Evolutionary conservation across 2,888 invertebrate species (phyloP).

Genomic region (Cephus runcator): DNA sequence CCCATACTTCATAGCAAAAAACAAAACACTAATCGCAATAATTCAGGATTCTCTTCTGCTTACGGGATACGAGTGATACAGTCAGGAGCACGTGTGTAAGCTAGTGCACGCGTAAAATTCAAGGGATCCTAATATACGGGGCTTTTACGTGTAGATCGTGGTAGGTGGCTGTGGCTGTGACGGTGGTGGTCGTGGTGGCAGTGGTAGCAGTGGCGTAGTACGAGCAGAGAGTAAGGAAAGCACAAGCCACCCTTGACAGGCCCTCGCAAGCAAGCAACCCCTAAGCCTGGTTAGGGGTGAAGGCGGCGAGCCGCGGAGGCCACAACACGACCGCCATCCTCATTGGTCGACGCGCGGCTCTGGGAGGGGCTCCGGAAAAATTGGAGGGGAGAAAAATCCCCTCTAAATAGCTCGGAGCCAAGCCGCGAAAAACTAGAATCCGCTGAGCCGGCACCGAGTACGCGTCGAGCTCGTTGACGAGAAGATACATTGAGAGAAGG

Average conservation of each 20-base stretch:
- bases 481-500: conserved; percentile 35
- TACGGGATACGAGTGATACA: neutral
- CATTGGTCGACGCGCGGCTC: conserved; percentile 61
- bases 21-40: neutral
- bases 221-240: conserved; percentile 17
- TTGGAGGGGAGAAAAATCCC: conserved; percentile 64
- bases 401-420: conserved; percentile 62
- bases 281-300: conserved; percentile 60
- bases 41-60: neutral
- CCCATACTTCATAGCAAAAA: neutral
- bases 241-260: conserved; percentile 43
- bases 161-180: neutral
- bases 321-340: conserved; percentile 65
- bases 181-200: neutral
- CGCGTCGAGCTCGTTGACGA: conserved; percentile 39
- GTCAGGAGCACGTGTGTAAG: neutral
- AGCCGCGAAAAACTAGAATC: conserved; percentile 64
- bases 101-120: neutral
- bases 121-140: neutral
- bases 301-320: conserved; percentile 65
- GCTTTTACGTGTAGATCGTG: neutral
- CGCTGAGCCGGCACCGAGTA: conserved; percentile 63
- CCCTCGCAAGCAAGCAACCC: conserved; percentile 43
- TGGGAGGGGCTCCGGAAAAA: conserved; percentile 64
- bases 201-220: neutral